Percentiles rank a stretch among this genome's conserved stretches.
phyloP scores from a whole-genome alignment of 2,113 vertebrate species.

The Phylloscopus trochilus region DNA sequence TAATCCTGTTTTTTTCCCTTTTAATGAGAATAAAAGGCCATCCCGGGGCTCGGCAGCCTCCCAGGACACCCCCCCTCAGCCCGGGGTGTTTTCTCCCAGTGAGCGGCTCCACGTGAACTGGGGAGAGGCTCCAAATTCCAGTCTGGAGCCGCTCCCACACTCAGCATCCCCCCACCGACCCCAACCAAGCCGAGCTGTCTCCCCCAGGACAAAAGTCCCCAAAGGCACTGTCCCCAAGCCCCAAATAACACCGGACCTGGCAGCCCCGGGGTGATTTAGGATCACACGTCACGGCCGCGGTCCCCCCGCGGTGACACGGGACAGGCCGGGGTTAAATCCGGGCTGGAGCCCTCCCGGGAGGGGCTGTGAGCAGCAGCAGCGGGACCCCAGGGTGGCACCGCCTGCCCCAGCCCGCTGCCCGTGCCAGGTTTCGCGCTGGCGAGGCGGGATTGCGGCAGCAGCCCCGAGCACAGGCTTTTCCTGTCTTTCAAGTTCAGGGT shows the following conservation, averaged over 20 bases:
- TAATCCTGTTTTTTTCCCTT: background rate
- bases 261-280: background rate
- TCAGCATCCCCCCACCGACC: background rate
- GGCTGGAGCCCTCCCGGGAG: accelerated
- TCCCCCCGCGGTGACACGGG: accelerated
- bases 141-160: accelerated
- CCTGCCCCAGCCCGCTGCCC: background rate
- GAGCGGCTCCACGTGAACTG: accelerated
- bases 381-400: background rate
- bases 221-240: background rate
- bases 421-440: slow-evolving; percentile 22
- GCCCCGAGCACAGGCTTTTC: slow-evolving; percentile 55
- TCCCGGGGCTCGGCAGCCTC: background rate
- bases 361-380: background rate
- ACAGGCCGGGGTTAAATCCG: background rate
- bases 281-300: background rate
- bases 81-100: accelerated
- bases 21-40: background rate
- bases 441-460: background rate
- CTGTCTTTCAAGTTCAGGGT: slow-evolving; percentile 65
- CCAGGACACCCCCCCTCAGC: background rate
- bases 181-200: background rate
- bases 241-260: accelerated
- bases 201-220: accelerated
- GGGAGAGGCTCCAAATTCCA: accelerated